phyloP scores from a whole-genome alignment of 2,888 invertebrate genomes.

The Allophyes oxyacanthae region DNA sequence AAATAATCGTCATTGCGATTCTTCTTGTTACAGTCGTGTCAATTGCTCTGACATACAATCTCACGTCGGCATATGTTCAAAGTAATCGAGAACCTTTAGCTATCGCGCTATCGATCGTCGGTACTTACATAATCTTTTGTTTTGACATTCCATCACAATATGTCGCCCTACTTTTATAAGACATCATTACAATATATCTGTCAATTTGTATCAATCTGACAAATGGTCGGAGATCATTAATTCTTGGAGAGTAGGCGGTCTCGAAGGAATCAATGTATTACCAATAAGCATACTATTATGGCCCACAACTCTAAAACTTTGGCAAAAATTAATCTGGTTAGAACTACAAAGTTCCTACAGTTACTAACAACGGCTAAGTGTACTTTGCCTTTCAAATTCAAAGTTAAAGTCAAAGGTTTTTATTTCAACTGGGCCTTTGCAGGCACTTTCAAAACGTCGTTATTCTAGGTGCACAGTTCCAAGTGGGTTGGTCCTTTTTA shows the following conservation, averaged over 20 bases:
- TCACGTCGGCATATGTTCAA: conserved; percentile 19
- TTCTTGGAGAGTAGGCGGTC: conserved; percentile 5
- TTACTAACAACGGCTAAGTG: too few species aligned
- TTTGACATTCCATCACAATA: conserved; percentile 26
- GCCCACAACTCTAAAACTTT: too few species aligned
- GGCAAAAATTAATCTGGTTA: too few species aligned
- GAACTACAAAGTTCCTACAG: too few species aligned
- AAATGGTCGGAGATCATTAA: conserved; percentile 37
- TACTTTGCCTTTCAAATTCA: too few species aligned
- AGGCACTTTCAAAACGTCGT: too few species aligned
- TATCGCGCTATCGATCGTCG: conserved; percentile 18
- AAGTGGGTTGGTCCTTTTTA: too few species aligned
- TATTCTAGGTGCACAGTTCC: too few species aligned
- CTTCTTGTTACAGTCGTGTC: neutral
- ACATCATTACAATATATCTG: conserved; percentile 21
- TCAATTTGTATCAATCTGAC: conserved; percentile 42
- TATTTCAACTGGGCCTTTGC: too few species aligned
- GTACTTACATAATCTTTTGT: conserved; percentile 42
- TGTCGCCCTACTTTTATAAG: conserved; percentile 11
- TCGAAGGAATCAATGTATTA: neutral
- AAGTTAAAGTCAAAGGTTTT: too few species aligned
- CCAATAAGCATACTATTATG: neutral
- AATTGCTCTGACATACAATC: conserved; percentile 12
- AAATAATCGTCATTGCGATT: too few species aligned
- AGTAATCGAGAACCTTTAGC: conserved; percentile 1